Percentiles rank a stretch among this genome's conserved stretches.
phyloP scores from a whole-genome alignment of 2,797 vertebrate species.

The Denticeps clupeoides region DNA sequence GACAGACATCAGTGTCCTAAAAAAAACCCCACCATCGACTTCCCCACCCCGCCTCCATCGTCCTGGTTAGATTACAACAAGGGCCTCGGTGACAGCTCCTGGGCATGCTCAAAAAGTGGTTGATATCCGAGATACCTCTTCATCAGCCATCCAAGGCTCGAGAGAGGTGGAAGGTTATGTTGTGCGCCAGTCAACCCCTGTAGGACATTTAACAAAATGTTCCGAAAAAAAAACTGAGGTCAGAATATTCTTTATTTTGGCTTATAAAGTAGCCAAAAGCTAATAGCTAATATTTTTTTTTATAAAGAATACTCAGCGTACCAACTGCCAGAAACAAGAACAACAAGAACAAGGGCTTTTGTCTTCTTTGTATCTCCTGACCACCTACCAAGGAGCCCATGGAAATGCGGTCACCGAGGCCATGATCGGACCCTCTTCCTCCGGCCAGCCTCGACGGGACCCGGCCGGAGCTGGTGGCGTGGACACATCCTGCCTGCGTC shows the following conservation, averaged over 20 bases:
- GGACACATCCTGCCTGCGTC: slow-evolving; percentile 66
- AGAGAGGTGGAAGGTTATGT: slow-evolving; percentile 36
- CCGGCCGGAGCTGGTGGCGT: slow-evolving; percentile 44
- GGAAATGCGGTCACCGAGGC: slow-evolving; percentile 53
- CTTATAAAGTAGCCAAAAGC: too few species aligned
- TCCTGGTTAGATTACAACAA: slow-evolving; percentile 66
- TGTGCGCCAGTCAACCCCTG: too few species aligned
- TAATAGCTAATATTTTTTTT: slow-evolving; percentile 37
- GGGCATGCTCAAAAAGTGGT: slow-evolving; percentile 51
- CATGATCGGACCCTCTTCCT: slow-evolving; percentile 50
- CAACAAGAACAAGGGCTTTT: slow-evolving; percentile 50
- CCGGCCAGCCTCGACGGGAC: slow-evolving; percentile 36
- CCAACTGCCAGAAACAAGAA: slow-evolving; percentile 23
- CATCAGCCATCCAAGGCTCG: slow-evolving; percentile 43
- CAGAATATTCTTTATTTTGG: too few species aligned
- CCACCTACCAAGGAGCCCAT: slow-evolving; percentile 59
- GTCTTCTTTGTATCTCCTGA: slow-evolving; percentile 43
- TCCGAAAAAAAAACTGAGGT: not conserved
- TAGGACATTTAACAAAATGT: not conserved
- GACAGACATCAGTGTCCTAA: slow-evolving; percentile 6
- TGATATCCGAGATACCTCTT: slow-evolving; percentile 57
- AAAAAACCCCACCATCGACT: slow-evolving; percentile 18
- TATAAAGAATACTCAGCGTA: slow-evolving; percentile 29
- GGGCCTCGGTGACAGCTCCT: slow-evolving; percentile 58
- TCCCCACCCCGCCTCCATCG: slow-evolving; percentile 35